phyloP scores from a whole-genome alignment of 2,113 vertebrate genomes.

The Gopherus flavomarginatus region DNA sequence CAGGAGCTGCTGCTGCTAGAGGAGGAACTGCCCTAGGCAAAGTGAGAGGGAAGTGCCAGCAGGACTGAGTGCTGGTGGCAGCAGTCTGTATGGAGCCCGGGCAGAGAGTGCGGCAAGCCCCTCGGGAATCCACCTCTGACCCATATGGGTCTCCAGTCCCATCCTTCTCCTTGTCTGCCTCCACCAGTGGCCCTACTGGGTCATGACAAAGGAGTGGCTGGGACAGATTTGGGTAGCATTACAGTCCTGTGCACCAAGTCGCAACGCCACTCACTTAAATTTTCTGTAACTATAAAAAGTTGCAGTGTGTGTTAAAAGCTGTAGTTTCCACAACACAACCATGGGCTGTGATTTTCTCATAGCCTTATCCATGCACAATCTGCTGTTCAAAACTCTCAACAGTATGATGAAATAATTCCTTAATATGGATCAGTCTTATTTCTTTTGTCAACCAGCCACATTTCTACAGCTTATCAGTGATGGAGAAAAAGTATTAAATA shows the following conservation, averaged over 20 bases:
- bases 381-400: neutral
- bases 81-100: neutral
- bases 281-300: neutral
- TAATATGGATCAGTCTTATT: neutral
- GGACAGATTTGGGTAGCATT: neutral
- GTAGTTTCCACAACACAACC: neutral
- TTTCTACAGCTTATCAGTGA: neutral
- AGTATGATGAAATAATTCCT: neutral
- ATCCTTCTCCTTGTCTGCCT: neutral
- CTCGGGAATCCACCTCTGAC: no score
- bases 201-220: neutral
- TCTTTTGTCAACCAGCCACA: neutral
- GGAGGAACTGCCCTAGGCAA: neutral
- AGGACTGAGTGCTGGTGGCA: neutral
- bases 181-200: neutral
- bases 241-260: neutral
- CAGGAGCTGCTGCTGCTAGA: neutral
- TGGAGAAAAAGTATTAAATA: neutral
- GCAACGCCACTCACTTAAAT: neutral
- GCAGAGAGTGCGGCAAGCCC: neutral
- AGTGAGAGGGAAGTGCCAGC: neutral
- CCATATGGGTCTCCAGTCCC: neutral
- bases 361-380: rapidly evolving
- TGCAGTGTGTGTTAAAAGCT: neutral
- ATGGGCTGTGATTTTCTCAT: neutral